Evolutionary conservation across 2,113 vertebrate genomes (phyloP).

Genomic region (Peromyscus leucopus): DNA sequence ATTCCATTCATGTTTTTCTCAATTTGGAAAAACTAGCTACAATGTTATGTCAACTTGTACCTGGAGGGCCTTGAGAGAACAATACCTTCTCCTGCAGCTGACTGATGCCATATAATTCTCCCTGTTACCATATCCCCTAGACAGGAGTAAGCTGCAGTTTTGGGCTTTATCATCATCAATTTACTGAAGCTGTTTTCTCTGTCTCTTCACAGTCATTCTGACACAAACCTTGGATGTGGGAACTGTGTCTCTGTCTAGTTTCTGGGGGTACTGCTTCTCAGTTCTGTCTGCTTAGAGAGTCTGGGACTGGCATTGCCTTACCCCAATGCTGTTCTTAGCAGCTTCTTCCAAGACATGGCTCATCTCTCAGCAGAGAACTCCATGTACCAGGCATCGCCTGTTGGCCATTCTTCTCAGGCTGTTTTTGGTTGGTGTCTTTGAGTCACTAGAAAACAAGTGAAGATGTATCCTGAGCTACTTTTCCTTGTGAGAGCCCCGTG

Average conservation of each 20-base stretch:
- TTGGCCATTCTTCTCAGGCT: neutral
- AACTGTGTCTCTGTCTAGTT: neutral
- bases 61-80: neutral
- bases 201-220: neutral
- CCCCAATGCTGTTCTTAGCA: neutral
- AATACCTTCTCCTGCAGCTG: neutral
- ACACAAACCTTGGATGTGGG: neutral
- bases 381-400: no score
- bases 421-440: neutral
- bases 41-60: neutral
- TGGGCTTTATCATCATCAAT: neutral
- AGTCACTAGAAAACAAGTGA: conserved; percentile 54
- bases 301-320: neutral
- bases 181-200: neutral
- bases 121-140: neutral
- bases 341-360: neutral
- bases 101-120: neutral
- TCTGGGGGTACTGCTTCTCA: neutral
- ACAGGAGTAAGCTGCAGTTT: neutral
- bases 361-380: neutral
- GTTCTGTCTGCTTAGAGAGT: neutral
- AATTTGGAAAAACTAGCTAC: neutral
- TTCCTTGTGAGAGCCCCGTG: neutral
- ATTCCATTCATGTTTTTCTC: neutral
- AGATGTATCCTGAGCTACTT: neutral